phyloP scores from a whole-genome alignment of 2,113 vertebrate species.

The Eurypyga helias region DNA sequence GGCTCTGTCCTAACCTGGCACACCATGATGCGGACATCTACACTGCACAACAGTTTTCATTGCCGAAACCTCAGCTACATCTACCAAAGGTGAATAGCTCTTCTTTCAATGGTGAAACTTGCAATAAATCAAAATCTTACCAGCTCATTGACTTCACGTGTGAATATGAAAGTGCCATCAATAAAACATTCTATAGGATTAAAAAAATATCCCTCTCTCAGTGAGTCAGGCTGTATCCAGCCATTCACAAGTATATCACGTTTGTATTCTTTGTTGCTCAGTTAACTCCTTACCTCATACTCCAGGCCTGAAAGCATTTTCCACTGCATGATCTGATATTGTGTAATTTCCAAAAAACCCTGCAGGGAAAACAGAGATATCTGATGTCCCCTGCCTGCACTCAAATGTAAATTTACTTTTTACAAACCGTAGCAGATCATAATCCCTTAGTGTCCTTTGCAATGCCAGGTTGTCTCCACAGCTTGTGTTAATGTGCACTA shows the following conservation, averaged over 20 bases:
- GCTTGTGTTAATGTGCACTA: conserved; percentile 8
- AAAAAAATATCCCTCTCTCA: not conserved
- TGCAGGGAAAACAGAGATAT: conserved; percentile 20
- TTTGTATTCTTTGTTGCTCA: not conserved
- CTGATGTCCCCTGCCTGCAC: conserved; percentile 25
- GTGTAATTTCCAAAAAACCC: conserved; percentile 29
- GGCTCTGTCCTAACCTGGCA: not conserved
- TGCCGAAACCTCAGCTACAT: not conserved
- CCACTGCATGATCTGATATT: conserved; percentile 1
- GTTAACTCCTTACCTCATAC: not conserved
- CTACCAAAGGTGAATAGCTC: not conserved
- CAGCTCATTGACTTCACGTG: not conserved
- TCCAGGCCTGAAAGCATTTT: conserved; percentile 37
- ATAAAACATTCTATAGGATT: not conserved
- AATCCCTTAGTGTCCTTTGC: conserved; percentile 14
- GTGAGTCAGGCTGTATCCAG: not conserved
- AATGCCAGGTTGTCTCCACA: conserved; percentile 19
- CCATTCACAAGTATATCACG: not conserved
- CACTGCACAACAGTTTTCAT: not conserved
- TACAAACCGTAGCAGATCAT: not conserved
- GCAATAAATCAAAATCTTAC: not conserved
- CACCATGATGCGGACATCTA: accelerated
- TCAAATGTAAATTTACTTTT: conserved; percentile 46
- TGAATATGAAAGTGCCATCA: not conserved
- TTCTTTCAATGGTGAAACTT: not conserved